Conservation (phyloP, 2,113 vertebrate genomes). For the Pycnonotus jocosus region DNA sequence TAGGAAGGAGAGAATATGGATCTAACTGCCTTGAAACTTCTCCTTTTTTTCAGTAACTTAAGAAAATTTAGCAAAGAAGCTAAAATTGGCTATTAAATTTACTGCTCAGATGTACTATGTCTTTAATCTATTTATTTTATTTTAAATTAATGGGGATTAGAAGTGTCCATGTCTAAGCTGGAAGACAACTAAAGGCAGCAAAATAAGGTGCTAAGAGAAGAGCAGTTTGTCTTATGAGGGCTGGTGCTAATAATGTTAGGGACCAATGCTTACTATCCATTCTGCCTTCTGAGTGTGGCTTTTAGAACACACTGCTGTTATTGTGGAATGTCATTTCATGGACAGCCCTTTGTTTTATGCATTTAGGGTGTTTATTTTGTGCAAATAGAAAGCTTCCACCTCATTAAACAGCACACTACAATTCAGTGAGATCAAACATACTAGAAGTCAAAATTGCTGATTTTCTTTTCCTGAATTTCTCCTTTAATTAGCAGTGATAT, state of each 20-base stretch:
- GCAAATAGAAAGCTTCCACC: background rate
- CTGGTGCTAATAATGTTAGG: background rate
- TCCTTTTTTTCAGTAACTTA: background rate
- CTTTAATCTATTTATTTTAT: background rate
- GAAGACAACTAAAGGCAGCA: background rate
- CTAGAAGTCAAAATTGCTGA: background rate
- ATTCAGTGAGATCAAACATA: background rate
- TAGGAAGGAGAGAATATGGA: background rate
- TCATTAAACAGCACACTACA: background rate
- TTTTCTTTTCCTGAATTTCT: background rate
- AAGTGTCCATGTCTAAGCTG: background rate
- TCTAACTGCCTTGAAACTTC: background rate
- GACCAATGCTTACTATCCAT: background rate
- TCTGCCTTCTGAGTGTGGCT: background rate
- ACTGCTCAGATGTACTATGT: background rate
- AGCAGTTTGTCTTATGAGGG: background rate
- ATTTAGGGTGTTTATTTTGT: background rate
- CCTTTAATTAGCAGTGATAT: background rate
- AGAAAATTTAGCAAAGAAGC: background rate
- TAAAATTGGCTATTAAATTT: background rate
- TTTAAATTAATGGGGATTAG: background rate
- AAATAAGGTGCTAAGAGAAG: background rate
- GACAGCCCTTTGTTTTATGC: background rate
- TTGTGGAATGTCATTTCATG: background rate
- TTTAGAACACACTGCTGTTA: background rate